phyloP scores from a whole-genome alignment of 2,113 vertebrate genomes.

The chimpanzee (Pan troglodytes) region DNA sequence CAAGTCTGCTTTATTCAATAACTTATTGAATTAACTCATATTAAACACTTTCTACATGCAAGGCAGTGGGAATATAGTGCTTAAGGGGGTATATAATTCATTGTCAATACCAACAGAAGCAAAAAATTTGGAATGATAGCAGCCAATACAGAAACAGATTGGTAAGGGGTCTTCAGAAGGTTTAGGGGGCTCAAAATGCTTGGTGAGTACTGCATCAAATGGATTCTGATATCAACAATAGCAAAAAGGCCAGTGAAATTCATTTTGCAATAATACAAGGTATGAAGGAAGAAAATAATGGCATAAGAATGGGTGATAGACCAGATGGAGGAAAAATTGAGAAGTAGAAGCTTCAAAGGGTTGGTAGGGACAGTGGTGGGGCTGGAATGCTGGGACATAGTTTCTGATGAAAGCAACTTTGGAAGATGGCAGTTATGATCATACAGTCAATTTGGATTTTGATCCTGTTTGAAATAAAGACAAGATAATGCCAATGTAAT shows the following conservation, averaged over 20 bases:
- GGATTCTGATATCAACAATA: background rate
- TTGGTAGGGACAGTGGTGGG: background rate
- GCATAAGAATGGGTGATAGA: background rate
- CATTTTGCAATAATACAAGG: background rate
- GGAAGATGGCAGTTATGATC: background rate
- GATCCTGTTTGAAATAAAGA: constrained; percentile 22
- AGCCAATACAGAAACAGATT: background rate
- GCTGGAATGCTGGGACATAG: background rate
- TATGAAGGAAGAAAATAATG: background rate
- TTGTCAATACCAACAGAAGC: background rate
- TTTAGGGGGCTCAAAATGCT: background rate
- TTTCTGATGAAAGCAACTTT: background rate
- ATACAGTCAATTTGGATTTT: background rate
- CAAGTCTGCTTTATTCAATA: background rate
- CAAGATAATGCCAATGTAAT: background rate
- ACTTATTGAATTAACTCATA: background rate
- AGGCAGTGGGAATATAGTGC: background rate
- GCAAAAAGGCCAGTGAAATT: background rate
- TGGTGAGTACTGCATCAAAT: background rate
- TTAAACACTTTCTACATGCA: background rate
- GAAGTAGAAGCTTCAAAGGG: background rate
- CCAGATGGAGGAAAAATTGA: background rate
- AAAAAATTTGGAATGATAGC: background rate
- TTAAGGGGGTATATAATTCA: background rate
- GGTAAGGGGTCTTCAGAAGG: background rate